Percentiles rank a stretch among this genome's conserved stretches.
These are phyloP conservation scores for Leptodirus hochenwartii DNA, from an alignment of 2,888 invertebrate species.

Conservation along the genomic window DNA sequence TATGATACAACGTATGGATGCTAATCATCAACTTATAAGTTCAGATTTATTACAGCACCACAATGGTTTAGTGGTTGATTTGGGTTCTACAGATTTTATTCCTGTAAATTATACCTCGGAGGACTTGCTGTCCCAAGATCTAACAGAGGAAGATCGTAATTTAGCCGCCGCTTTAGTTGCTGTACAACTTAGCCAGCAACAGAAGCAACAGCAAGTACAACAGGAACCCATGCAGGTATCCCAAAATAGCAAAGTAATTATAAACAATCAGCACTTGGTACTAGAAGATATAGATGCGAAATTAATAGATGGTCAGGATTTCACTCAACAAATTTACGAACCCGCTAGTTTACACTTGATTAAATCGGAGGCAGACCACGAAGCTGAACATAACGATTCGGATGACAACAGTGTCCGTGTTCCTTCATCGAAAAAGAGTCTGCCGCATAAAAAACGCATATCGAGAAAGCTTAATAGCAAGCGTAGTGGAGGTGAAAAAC, in stretches of 20 bases:
- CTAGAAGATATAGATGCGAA: conserved; percentile 20
- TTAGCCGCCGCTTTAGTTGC: conserved; percentile 42
- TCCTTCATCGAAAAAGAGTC: conserved; percentile 44
- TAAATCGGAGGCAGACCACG: conserved; percentile 19
- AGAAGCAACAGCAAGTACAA: conserved; percentile 33
- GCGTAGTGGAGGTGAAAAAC: too few relatives aligned
- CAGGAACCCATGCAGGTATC: conserved; percentile 30
- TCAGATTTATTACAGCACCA: conserved; percentile 25
- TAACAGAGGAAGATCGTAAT: conserved; percentile 39
- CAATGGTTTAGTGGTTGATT: conserved; percentile 26
- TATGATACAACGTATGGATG: conserved; percentile 24
- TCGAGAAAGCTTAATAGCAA: conserved; percentile 54
- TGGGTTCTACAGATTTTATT: conserved; percentile 25
- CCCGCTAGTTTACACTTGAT: conserved; percentile 10
- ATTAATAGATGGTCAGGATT: conserved; percentile 14
- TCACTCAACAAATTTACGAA: too few relatives aligned
- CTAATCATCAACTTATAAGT: conserved; percentile 24
- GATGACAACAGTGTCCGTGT: conserved; percentile 23
- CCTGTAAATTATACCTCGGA: conserved; percentile 27
- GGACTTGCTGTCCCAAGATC: conserved; percentile 25
- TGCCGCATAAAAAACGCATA: conserved; percentile 77
- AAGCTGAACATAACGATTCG: conserved; percentile 18
- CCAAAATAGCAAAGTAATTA: conserved; percentile 18
- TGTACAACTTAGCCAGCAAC: conserved; percentile 40
- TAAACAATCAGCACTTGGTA: conserved; percentile 21